A percentile compares a stretch with the other conserved stretches of the same genome.
These are phyloP conservation scores for Parambassis ranga DNA, from an alignment of 2,797 vertebrate genomes.

Conservation along the genomic window DNA sequence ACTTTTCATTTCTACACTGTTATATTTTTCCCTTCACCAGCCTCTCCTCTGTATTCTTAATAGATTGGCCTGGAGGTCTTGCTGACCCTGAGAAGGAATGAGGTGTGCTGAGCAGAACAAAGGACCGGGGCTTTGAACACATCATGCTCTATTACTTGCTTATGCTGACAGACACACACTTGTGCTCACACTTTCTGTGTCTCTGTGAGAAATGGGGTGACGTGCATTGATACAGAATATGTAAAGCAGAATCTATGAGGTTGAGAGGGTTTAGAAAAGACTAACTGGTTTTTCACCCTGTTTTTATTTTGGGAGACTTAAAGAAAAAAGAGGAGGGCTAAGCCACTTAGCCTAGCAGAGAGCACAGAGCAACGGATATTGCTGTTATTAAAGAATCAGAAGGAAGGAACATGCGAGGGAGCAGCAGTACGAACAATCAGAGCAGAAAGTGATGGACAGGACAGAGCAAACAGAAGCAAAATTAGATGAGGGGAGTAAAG, in stretches of 20 bases:
- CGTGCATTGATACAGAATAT: constrained; percentile 25
- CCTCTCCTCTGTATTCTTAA: constrained; percentile 45
- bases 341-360: constrained; percentile 60
- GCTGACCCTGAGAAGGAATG: constrained; percentile 52
- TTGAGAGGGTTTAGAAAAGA: constrained; percentile 25
- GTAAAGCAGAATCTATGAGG: constrained; percentile 45
- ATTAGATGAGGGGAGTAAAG: not conserved
- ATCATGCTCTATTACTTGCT: constrained; percentile 63
- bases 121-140: constrained; percentile 61
- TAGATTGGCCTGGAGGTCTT: constrained; percentile 65
- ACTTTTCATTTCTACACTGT: constrained; percentile 54
- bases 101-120: constrained; percentile 49
- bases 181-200: not conserved
- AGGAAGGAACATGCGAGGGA: constrained; percentile 23
- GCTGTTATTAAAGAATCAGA: constrained; percentile 46
- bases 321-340: constrained; percentile 46
- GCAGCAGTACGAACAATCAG: constrained; percentile 2
- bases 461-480: not conserved
- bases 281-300: constrained; percentile 4
- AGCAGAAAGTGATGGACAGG: constrained; percentile 9
- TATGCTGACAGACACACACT: constrained; percentile 17
- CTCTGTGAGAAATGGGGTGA: not conserved
- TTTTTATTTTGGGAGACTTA: constrained; percentile 3
- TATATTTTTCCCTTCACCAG: constrained; percentile 33
- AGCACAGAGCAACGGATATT: constrained; percentile 49